Base-by-base conservation (phyloP, 2,888 invertebrate genomes). In the Agrochola circellaris region DNA sequence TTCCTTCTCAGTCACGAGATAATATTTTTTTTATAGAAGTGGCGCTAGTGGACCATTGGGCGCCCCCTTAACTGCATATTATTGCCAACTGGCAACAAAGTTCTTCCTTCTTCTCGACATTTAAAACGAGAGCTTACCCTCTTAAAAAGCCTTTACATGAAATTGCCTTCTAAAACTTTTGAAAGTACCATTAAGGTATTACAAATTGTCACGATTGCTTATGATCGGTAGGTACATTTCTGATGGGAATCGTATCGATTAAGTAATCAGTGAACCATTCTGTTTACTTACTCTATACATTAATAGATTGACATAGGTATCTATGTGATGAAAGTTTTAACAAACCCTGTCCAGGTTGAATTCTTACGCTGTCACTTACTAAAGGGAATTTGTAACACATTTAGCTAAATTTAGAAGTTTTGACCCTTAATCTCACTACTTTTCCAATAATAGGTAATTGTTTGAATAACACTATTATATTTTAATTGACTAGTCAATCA, bases 231-330 rank as follows among this genome's bases (percentile, higher is more conserved):
- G 51, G 60, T 61, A 67, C 26, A 66, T 51, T 77, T 78, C 78
- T 78, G 66, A 77, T 66, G 67, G 20, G 66, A 77, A 77, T 38
- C n/a, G 1, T 42, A 77, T 77, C 56, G 78, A 77, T 78, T 77
- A 51, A 77, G 76, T 60, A 78, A 77, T 77, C 60, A 77, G 51
- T 60, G 78, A 62, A 56, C 30, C 51, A 13, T 67, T 54, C 26
- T 34, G 51, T 66, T n/a, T 38, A 54, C n/a, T 42, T 30, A 17
- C 26, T 26, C 8, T 34, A 30, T 51, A 61, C 30, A 54, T 62
- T 42, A 26, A 30, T 73, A 38, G 17, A 38, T 38, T 66, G 4
- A 20, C 45, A 26, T 26, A 26, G 7, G 11, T 62, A 62, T 56
- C 13, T 62, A 34, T 7, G 1, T 62, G 8, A 38, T 8, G 23